Evolutionary conservation across 2,888 invertebrate species (phyloP), one percentile per base, ranked within the genome.

Genomic region (Xestia c-nigrum): DNA sequence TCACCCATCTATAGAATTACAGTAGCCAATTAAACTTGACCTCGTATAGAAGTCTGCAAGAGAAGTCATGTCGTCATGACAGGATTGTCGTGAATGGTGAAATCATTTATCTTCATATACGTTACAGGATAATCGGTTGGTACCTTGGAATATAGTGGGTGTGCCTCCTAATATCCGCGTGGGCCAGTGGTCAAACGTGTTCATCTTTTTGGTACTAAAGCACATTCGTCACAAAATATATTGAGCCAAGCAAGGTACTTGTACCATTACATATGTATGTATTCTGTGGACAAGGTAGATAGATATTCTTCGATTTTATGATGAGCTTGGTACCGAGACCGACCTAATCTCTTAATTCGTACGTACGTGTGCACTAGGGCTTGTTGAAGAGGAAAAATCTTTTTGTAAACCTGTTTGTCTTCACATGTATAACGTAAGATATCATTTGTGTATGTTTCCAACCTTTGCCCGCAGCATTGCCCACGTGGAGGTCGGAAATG

Each of bases 321-420:
- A 50, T 71, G 24, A 14, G 31, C 3, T 31, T 31, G 31, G 31
- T 31, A 31, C 31, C 31, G 31, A 31, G 31, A 31, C 1, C 31
- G 31, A 31, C 31, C 14, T 24, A 38, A 70, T 70, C 31, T 70
- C 31, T 46, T n/a, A 72, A 69, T n/a, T 67, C 5, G 46, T 16
- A 47, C 16, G 47, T 47, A 14, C 4, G n/a, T 55, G 16, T 59
- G 57, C 57, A 59, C 38, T 59, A 47, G 19, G 14, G 46, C 74
- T 38, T 73, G 16, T 47, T 50, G 47, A 59, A 16, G 31, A 74
- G 74, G 76, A 61, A 76, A 74, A 74, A 61, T 76, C 40, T n/a
- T 10, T n/a, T 31, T 31, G 31, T n/a, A 75, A 76, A 76, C 76
- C 47, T 31, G 47, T 76, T 72, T 72, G 43, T 52, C 24, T 40